These are phyloP conservation scores for Ophraella communa DNA, from an alignment of 2,888 invertebrate genomes.

Conservation along the genomic window DNA sequence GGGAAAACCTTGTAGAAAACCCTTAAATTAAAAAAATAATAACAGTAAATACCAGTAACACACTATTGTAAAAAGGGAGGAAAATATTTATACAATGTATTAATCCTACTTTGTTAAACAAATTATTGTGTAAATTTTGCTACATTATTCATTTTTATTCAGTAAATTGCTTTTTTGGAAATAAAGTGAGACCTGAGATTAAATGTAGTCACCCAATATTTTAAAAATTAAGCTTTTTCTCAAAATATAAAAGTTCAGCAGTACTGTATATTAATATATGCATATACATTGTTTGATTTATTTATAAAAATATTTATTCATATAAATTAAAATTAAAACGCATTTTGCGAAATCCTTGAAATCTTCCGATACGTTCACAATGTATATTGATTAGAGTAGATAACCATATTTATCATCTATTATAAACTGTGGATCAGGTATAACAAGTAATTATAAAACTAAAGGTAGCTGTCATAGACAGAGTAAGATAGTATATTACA, in stretches of 20 bases:
- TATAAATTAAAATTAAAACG: background rate
- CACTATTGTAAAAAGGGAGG: background rate
- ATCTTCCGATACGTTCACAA: background rate
- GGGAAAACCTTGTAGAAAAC: slow-evolving; percentile 62
- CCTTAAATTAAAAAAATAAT: slow-evolving; percentile 52
- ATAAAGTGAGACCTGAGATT: too few relatives aligned
- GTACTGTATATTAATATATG: too few relatives aligned
- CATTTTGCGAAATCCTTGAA: slow-evolving; percentile 8
- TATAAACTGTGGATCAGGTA: too few relatives aligned
- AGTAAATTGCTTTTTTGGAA: too few relatives aligned
- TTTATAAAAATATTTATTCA: background rate
- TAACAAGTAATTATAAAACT: too few relatives aligned
- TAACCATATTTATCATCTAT: background rate
- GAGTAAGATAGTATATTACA: too few relatives aligned
- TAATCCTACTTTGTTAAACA: too few relatives aligned
- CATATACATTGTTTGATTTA: background rate
- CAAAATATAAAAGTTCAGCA: background rate
- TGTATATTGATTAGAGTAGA: background rate
- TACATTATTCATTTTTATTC: too few relatives aligned
- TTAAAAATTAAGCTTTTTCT: background rate
- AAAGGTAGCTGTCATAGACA: too few relatives aligned
- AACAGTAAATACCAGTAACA: background rate
- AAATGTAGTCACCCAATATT: too few relatives aligned
- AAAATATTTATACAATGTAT: background rate
- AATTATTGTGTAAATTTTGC: too few relatives aligned